Base-by-base conservation (phyloP, 2,888 invertebrate genomes). In the Flexamia atlantica region DNA sequence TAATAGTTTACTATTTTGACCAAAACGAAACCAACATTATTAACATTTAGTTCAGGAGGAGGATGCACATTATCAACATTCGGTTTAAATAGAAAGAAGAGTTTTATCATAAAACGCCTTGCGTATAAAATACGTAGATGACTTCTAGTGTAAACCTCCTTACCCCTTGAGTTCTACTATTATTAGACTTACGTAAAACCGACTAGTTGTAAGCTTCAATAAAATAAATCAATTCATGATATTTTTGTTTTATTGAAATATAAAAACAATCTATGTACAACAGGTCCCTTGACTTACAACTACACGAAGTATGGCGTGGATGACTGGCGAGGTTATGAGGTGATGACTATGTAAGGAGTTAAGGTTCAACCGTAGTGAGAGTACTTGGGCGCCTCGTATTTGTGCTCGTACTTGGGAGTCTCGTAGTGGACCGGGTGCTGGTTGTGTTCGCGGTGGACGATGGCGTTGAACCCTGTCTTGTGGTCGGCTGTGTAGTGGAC, bases 401-500 rank as follows among this genome's bases (percentile, higher is more conserved):
- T 72, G n/a, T 36, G 23, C 40, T 72, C 72, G 72, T 72, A 72
- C 72, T 72, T 72, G 23, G 36, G 36, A 0, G 36, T 23, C 72
- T 72, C 72, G 42, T 36, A 42, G 23, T 72, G 72, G 5, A 14
- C 1, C 5, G 72, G 72, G 42, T 72, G 72, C 20, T 40, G 36
- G 72, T 72, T 72, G 72, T 72, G 72, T 20, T 72, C 40, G 5
- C 72, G 17, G 40, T 72, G 72, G 72, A 72, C 72, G 40, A 72
- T 20, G 72, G 72, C 72, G 72, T 72, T 72, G 72, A 72, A 72
- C n/a, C 72, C 72, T 14, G 72, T 72, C 40, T 72, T 36, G 72
- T 72, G 72, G 72, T 72, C 72, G 28, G 72, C 72, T 2, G 72
- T 72, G 72, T 72, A 72, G 72, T 72, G 72, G 72, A 72, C 72